Evolutionary conservation across 2,888 invertebrate genomes (phyloP).

Genomic region (Pammene aurita): DNA sequence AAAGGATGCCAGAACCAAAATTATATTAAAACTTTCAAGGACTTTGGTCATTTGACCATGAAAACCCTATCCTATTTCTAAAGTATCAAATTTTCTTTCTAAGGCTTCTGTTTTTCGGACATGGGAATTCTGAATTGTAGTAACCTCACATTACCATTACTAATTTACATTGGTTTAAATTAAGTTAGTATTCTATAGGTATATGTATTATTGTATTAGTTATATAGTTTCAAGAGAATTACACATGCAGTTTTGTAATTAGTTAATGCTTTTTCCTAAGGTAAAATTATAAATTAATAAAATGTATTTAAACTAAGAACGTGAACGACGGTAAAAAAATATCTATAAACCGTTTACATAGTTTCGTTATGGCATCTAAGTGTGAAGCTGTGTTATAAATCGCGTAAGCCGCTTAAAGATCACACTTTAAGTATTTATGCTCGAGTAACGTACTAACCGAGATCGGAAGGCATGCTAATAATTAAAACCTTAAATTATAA

Average conservation of each 20-base stretch:
- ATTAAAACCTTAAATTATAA: slow-evolving; percentile 6
- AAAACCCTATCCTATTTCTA: slow-evolving; percentile 56
- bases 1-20: slow-evolving; percentile 64
- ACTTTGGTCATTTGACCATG: slow-evolving; percentile 67
- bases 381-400: slow-evolving; percentile 17
- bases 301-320: no score
- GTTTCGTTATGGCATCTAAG: slow-evolving; percentile 14
- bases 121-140: neutral
- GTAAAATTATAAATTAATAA: no score
- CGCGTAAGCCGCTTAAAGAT: slow-evolving; percentile 20
- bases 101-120: slow-evolving; percentile 52
- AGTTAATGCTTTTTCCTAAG: no score
- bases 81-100: slow-evolving; percentile 58
- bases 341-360: neutral
- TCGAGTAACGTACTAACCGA: slow-evolving; percentile 15
- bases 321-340: neutral
- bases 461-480: slow-evolving; percentile 10
- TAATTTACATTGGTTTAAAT: no score
- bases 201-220: no score
- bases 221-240: no score
- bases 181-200: no score
- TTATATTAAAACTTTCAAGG: slow-evolving; percentile 65
- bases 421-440: slow-evolving; percentile 30
- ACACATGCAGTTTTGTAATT: no score
- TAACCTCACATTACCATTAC: neutral